These are phyloP conservation scores for Eupithecia abbreviata DNA, from an alignment of 2,888 invertebrate genomes.

Conservation along the genomic window DNA sequence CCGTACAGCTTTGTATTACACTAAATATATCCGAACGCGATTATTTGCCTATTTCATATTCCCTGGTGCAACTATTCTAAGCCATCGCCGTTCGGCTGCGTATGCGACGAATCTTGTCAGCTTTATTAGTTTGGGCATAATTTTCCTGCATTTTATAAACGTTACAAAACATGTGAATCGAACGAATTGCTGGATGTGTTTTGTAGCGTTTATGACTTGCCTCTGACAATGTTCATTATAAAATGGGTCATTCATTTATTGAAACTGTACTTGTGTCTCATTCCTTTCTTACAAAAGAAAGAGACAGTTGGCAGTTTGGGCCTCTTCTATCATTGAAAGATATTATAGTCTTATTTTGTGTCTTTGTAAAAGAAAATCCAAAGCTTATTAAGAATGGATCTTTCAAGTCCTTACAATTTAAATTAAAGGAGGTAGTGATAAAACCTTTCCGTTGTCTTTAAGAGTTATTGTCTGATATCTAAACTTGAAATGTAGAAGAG, in stretches of 20 bases:
- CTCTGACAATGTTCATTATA: constrained; percentile 19
- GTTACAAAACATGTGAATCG: not conserved
- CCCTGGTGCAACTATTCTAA: not conserved
- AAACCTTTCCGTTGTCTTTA: constrained; percentile 1
- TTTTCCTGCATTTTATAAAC: not conserved
- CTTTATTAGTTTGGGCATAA: not conserved
- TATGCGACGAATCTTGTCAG: not conserved
- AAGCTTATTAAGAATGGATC: not conserved
- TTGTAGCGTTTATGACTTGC: constrained; percentile 11
- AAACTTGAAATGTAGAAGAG: not conserved
- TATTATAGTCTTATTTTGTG: not conserved
- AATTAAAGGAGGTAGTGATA: constrained; percentile 8
- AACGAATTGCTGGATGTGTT: not conserved
- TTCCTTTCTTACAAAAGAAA: not conserved
- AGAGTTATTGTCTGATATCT: not conserved
- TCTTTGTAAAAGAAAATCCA: not conserved
- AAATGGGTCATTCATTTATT: not conserved
- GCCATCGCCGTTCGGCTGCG: not conserved
- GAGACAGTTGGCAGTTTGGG: not conserved
- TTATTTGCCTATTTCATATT: not conserved
- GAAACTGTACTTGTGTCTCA: not conserved
- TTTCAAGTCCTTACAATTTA: not conserved
- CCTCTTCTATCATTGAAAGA: not conserved
- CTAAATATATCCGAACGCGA: not conserved
- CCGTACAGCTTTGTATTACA: not conserved